These are phyloP conservation scores for Gambelia wislizenii DNA, from an alignment of 2,797 vertebrate genomes.

Conservation along the genomic window DNA sequence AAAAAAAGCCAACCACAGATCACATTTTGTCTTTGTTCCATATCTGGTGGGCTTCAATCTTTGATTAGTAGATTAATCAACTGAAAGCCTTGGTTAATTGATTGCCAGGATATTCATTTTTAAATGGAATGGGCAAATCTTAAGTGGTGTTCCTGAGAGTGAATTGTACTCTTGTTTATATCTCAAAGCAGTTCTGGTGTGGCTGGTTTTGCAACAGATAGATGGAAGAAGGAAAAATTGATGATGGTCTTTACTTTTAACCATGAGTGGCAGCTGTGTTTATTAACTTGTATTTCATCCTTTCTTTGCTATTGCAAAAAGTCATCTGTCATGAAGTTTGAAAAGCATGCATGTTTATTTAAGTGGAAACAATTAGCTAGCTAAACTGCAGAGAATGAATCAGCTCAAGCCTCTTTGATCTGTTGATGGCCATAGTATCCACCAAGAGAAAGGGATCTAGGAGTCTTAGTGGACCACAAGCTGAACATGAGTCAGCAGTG, in stretches of 20 bases:
- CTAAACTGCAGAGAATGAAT: not conserved
- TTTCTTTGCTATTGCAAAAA: not conserved
- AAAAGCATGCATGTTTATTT: not conserved
- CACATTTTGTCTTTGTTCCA: not conserved
- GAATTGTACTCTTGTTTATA: not conserved
- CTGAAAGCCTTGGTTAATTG: not conserved
- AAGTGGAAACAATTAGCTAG: not conserved
- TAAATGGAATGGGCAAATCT: not conserved
- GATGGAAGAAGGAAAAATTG: not conserved
- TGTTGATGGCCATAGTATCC: not conserved
- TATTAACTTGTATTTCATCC: not conserved
- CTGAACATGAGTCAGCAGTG: too few relatives aligned
- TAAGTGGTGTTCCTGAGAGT: not conserved
- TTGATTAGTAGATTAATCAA: not conserved
- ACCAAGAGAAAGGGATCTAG: not conserved
- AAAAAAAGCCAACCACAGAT: not conserved
- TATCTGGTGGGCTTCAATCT: too few relatives aligned
- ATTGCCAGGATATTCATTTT: not conserved
- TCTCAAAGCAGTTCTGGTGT: not conserved
- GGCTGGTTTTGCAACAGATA: not conserved
- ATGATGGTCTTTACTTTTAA: not conserved
- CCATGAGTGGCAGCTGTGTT: not conserved
- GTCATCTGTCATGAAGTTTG: not conserved
- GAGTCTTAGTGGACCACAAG: too few relatives aligned
- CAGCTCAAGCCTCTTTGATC: not conserved